phyloP scores from a whole-genome alignment of 2,888 invertebrate species.

The Ephialtes manifestator region DNA sequence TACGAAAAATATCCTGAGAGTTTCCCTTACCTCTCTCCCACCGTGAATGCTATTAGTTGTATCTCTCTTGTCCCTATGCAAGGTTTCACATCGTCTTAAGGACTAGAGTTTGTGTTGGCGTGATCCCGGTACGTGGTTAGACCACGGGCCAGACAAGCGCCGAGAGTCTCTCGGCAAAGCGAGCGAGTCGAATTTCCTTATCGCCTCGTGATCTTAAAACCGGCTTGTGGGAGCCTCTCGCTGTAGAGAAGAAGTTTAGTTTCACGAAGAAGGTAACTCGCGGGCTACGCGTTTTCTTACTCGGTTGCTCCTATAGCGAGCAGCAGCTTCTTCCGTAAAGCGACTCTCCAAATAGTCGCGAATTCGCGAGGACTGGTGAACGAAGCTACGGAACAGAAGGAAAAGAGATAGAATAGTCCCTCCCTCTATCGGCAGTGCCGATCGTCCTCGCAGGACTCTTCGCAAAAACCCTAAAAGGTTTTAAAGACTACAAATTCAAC shows the following conservation, averaged over 20 bases:
- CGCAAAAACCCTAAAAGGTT: slow-evolving; percentile 84
- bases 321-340: slow-evolving; percentile 31
- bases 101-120: slow-evolving; percentile 3
- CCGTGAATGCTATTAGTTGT: background rate
- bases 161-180: slow-evolving; percentile 42
- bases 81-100: background rate
- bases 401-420: slow-evolving; percentile 12
- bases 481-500: slow-evolving; percentile 83
- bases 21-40: background rate
- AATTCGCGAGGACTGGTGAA: slow-evolving; percentile 41
- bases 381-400: slow-evolving; percentile 8
- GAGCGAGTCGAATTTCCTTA: slow-evolving; percentile 68
- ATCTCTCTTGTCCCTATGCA: background rate
- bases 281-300: slow-evolving; percentile 49
- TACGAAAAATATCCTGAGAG: background rate
- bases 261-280: slow-evolving; percentile 54
- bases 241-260: slow-evolving; percentile 59
- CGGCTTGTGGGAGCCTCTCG: slow-evolving; percentile 59
- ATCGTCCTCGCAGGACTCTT: slow-evolving; percentile 35
- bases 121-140: slow-evolving; percentile 53
- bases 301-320: slow-evolving; percentile 20
- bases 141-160: slow-evolving; percentile 53
- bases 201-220: slow-evolving; percentile 65
- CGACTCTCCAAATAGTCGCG: slow-evolving; percentile 54
- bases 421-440: background rate